phyloP scores from a whole-genome alignment of 2,797 vertebrate species.

The Pristis pectinata region DNA sequence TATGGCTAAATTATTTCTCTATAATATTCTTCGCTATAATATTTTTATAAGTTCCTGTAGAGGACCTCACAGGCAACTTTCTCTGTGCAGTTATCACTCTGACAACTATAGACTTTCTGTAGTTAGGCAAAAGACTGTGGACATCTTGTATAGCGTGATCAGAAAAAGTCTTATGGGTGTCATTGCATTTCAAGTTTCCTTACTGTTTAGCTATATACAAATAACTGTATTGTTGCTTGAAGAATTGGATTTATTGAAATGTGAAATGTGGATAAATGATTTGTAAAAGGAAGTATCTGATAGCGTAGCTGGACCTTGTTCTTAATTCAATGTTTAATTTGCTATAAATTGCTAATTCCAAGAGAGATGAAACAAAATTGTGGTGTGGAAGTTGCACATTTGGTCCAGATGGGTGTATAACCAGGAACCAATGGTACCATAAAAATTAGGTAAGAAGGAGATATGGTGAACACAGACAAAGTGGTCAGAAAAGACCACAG shows the following conservation, averaged over 20 bases:
- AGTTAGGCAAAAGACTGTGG: not conserved
- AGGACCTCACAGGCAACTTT: not conserved
- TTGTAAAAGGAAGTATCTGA: conserved; percentile 8
- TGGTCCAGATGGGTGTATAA: not conserved
- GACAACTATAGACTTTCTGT: not conserved
- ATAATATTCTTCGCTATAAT: not conserved
- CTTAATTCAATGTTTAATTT: conserved; percentile 28
- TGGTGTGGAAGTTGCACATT: not conserved
- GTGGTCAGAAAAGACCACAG: not conserved
- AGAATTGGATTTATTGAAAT: conserved; percentile 14
- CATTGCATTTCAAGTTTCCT: conserved; percentile 11
- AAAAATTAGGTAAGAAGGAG: not conserved
- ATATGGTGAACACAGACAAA: not conserved
- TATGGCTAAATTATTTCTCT: not conserved
- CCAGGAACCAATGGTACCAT: not conserved
- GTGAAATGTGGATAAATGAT: not conserved
- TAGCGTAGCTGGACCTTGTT: not conserved
- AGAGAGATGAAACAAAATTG: not conserved
- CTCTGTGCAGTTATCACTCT: not conserved
- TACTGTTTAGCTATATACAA: not conserved
- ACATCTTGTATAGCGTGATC: not conserved
- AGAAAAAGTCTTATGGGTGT: not conserved
- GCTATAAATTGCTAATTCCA: not conserved
- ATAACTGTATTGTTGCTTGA: conserved; percentile 25
- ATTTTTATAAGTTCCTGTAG: not conserved